Conservation (phyloP, 2,113 vertebrate genomes). For the Camarhynchus parvulus region DNA sequence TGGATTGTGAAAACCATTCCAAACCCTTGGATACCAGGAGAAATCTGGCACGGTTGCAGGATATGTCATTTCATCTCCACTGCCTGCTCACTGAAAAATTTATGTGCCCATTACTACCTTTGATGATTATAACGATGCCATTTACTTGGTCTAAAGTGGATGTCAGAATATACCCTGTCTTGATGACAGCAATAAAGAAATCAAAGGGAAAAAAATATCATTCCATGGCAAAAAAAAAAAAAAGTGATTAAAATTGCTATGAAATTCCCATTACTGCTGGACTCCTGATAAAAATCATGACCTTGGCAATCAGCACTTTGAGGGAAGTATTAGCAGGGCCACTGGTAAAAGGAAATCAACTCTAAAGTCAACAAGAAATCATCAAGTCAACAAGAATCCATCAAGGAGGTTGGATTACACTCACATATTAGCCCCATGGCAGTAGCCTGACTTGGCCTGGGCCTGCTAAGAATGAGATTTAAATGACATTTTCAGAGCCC, state of each 20-base stretch:
- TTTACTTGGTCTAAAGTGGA: not conserved
- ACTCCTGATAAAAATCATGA: not conserved
- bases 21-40: not conserved
- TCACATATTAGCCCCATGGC: not conserved
- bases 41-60: not conserved
- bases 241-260: constrained; percentile 12
- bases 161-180: not conserved
- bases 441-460: not conserved
- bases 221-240: not conserved
- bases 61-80: not conserved
- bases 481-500: not conserved
- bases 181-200: constrained; percentile 42
- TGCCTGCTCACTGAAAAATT: not conserved
- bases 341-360: not conserved
- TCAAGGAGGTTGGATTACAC: not conserved
- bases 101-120: not conserved
- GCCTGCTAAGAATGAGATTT: not conserved
- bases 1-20: not conserved
- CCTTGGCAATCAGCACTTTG: not conserved
- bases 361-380: not conserved
- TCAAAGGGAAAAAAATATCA: not conserved
- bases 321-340: not conserved
- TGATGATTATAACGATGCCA: not conserved
- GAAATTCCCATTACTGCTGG: constrained; percentile 34
- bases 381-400: not conserved